A percentile compares a stretch with the other conserved stretches of the same genome.
Conservation (phyloP, 2,888 invertebrate genomes). For the Pasiphila rectangulata region DNA sequence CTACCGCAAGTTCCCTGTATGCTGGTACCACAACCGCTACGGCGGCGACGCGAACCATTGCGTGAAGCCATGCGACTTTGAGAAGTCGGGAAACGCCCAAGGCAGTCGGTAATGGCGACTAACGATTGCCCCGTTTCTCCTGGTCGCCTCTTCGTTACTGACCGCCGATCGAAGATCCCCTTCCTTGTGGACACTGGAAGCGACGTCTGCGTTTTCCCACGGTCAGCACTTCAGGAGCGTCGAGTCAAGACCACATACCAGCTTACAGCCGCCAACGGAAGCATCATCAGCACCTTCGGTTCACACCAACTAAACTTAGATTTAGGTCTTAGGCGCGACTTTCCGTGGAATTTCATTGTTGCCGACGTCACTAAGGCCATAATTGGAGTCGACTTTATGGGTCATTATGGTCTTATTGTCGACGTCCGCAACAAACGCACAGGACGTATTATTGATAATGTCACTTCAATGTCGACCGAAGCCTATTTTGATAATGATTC, state of each 20-base stretch:
- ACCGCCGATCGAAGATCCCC: conserved; percentile 6
- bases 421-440: conserved; percentile 16
- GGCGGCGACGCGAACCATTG: conserved; percentile 10
- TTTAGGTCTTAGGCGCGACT: conserved; percentile 34
- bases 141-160: conserved; percentile 22
- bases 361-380: conserved; percentile 31
- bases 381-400: conserved; percentile 31
- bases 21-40: conserved; percentile 13
- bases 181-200: too few species aligned
- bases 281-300: conserved; percentile 32
- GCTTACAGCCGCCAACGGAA: conserved; percentile 35
- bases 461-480: conserved; percentile 9
- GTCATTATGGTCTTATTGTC: conserved; percentile 18
- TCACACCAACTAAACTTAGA: conserved; percentile 27
- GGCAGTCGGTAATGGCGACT: conserved; percentile 19
- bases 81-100: conserved; percentile 17
- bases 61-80: conserved; percentile 11
- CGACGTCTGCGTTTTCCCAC: conserved; percentile 28
- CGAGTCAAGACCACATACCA: conserved; percentile 17
- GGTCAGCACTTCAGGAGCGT: conserved; percentile 16
- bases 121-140: conserved; percentile 16
- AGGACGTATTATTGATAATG: conserved; percentile 16
- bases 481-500: conserved; percentile 3
- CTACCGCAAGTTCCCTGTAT: conserved; percentile 9
- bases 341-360: conserved; percentile 34